phyloP scores from a whole-genome alignment of 2,113 vertebrate species.

The Xiphias gladius region DNA sequence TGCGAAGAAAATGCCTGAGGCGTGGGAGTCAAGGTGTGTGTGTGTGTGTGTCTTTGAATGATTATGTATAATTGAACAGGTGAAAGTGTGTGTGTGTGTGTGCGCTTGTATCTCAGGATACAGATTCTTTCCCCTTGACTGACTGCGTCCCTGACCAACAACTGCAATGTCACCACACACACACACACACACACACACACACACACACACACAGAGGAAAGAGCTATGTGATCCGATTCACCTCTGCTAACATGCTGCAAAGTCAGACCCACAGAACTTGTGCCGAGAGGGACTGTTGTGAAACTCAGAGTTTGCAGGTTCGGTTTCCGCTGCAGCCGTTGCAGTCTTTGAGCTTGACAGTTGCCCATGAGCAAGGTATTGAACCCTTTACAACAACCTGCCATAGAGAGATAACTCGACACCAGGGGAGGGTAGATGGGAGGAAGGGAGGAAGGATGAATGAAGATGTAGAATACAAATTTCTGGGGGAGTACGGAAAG shows the following conservation, averaged over 20 bases:
- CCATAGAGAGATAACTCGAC: no score
- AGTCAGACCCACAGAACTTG: slow-evolving; percentile 30
- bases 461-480: no score
- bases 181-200: slow-evolving; percentile 34
- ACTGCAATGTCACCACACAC: slow-evolving; percentile 55
- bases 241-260: slow-evolving; percentile 60
- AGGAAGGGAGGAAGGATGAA: no score
- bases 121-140: slow-evolving; percentile 35
- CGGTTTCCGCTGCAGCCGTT: neutral
- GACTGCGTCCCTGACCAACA: slow-evolving; percentile 2
- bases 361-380: neutral
- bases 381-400: neutral
- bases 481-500: no score
- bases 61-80: slow-evolving; percentile 49
- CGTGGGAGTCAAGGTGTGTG: neutral
- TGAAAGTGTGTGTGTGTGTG: slow-evolving; percentile 34
- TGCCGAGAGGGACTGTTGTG: neutral
- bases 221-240: slow-evolving; percentile 53
- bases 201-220: slow-evolving; percentile 15
- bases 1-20: neutral
- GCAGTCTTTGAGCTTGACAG: neutral
- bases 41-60: neutral
- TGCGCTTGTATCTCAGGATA: neutral
- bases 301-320: neutral
- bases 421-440: no score